Percentiles rank a stretch among this genome's conserved stretches.
Evolutionary conservation across 2,888 invertebrate species (phyloP).

Genomic region (Cetonia aurata): DNA sequence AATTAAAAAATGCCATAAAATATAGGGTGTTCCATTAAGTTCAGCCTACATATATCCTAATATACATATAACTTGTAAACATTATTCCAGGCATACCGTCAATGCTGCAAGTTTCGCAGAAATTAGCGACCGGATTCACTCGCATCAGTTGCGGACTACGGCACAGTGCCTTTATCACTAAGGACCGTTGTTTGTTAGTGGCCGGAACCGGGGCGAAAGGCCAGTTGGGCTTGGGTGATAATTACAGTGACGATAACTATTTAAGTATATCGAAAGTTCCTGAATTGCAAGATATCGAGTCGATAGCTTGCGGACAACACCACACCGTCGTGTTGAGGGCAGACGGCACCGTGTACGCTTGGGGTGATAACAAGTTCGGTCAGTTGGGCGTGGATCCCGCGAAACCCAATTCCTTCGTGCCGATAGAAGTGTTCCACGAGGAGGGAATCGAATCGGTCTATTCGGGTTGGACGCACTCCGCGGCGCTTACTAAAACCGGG

Average conservation of each 20-base stretch:
- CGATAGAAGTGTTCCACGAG: slow-evolving; percentile 71
- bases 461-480: slow-evolving; percentile 86
- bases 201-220: slow-evolving; percentile 78
- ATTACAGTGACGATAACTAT: slow-evolving; percentile 65
- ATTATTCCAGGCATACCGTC: too few relatives aligned
- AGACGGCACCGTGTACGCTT: slow-evolving; percentile 75
- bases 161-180: slow-evolving; percentile 76
- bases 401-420: slow-evolving; percentile 68
- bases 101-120: slow-evolving; percentile 64
- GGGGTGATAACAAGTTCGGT: slow-evolving; percentile 89
- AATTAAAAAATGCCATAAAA: too few relatives aligned
- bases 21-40: too few relatives aligned
- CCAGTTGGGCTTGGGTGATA: slow-evolving; percentile 73
- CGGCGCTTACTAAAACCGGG: slow-evolving; percentile 73
- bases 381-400: slow-evolving; percentile 76
- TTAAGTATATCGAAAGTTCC: slow-evolving; percentile 69
- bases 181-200: slow-evolving; percentile 70
- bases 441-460: slow-evolving; percentile 71
- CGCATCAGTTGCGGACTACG: slow-evolving; percentile 77
- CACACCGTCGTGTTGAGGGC: slow-evolving; percentile 75
- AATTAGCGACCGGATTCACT: slow-evolving; percentile 69
- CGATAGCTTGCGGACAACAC: slow-evolving; percentile 85
- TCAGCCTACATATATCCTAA: too few relatives aligned
- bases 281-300: slow-evolving; percentile 70
- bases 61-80: too few relatives aligned